Conservation (phyloP, 2,797 vertebrate species). For the Hafferia zeledoni region DNA sequence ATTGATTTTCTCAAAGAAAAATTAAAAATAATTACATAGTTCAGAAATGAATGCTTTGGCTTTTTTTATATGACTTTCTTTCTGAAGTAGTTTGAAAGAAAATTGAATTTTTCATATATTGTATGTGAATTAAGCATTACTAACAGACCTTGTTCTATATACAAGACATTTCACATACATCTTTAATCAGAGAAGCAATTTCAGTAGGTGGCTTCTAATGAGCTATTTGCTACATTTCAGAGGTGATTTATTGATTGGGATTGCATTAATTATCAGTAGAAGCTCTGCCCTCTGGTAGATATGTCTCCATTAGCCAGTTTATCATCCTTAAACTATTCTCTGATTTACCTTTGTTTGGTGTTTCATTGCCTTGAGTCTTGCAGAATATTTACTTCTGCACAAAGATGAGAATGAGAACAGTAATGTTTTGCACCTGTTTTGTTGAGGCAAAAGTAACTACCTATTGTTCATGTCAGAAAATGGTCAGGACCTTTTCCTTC, state of each 20-base stretch:
- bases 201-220: slow-evolving; percentile 51
- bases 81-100: slow-evolving; percentile 37
- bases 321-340: not conserved
- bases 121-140: slow-evolving; percentile 28
- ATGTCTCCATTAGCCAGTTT: not conserved
- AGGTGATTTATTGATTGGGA: slow-evolving; percentile 14
- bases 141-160: slow-evolving; percentile 36
- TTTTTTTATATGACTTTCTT: not conserved
- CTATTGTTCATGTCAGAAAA: not conserved
- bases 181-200: slow-evolving; percentile 25
- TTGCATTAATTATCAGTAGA: slow-evolving; percentile 47
- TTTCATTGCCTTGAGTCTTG: not conserved
- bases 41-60: slow-evolving; percentile 4
- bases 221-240: slow-evolving; percentile 34
- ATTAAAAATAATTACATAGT: not conserved
- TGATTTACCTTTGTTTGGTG: not conserved
- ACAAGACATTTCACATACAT: not conserved
- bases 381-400: not conserved
- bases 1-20: slow-evolving; percentile 28
- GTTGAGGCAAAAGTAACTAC: not conserved
- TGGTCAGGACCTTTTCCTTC: not conserved
- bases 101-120: slow-evolving; percentile 36
- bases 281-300: not conserved
- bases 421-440: not conserved
- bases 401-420: not conserved